phyloP scores from a whole-genome alignment of 2,797 vertebrate genomes.

The Hippopotamyrus pictus region DNA sequence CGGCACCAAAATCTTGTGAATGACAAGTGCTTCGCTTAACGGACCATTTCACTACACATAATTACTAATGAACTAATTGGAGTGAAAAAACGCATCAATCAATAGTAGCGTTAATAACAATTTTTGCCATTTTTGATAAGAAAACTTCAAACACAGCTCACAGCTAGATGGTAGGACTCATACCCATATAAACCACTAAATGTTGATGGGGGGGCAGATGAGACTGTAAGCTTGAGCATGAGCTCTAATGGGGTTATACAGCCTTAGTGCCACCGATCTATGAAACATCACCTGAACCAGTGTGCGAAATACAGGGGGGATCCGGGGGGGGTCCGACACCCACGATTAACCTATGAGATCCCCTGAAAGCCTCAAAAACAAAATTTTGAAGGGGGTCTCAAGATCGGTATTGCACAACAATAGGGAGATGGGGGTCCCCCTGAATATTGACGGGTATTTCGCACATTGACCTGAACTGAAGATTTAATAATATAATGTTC shows the following conservation, averaged over 20 bases:
- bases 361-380: too few relatives aligned
- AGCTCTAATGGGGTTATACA: conserved; percentile 35
- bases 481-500: conserved; percentile 39
- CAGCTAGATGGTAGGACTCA: neutral
- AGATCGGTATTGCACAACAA: too few relatives aligned
- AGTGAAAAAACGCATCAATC: neutral
- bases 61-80: neutral
- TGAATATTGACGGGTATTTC: too few relatives aligned
- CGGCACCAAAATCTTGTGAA: neutral
- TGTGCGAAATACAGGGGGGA: too few relatives aligned
- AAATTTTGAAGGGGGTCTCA: too few relatives aligned
- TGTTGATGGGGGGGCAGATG: conserved; percentile 31
- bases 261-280: conserved; percentile 26
- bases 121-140: neutral
- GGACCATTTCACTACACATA: neutral
- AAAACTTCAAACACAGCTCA: neutral
- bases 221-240: conserved; percentile 35
- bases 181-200: neutral
- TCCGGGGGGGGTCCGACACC: too few relatives aligned
- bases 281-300: conserved; percentile 27
- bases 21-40: neutral
- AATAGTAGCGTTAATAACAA: neutral
- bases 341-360: too few relatives aligned
- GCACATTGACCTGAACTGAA: conserved; percentile 26
- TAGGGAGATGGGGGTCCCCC: too few relatives aligned